Evolutionary conservation across 2,113 vertebrate species (phyloP), one percentile per base, ranked within the genome.

Genomic region (Plectropomus leopardus): DNA sequence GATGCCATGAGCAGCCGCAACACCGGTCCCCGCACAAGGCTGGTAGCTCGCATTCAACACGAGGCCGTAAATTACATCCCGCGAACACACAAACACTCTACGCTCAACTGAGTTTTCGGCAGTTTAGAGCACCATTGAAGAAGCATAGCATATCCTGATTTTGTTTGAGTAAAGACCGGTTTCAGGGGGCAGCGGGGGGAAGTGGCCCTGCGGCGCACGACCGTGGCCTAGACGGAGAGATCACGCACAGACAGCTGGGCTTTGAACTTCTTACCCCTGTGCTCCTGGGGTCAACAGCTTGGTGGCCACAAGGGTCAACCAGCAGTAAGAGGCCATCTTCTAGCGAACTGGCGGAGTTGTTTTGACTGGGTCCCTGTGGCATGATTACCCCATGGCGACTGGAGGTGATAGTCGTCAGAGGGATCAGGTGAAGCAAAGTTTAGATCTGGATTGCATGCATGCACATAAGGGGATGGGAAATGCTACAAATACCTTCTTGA

Each of bases 241-340:
- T 92, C 89, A 88, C 59, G 72, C 86, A 76, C 32, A 72, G 89
- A 90, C 93, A 94, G 93, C 92, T 94, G 93, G 89, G 92, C 92
- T 92, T 93, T 94, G 93, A 93, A 93, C 91, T 93, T 87, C 85
- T 92, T 92, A 94, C 92, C 92, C 89, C 86, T 30, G 67, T 30
- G 72, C 79, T 90, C 88, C 89, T 70, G 88, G 84, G 92, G 92
- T 94, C 93, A 94, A 88, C 91, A 89, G 92, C 91, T 90, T 84
- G 90, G 90, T 91, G 91, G 89, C 86, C 78, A 8, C 85, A 59
- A 51, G 81, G 91, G 90, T 92, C 90, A 89, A 81, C 70, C 87
- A 89, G 89, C 86, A 87, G 88, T 80, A 87, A 92, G 92, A 93
- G 86, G 91, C 84, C 79, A 32, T 83, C 89, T 92, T 91, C 82